These are phyloP conservation scores for Boloria selene DNA, from an alignment of 2,888 invertebrate genomes.

Conservation along the genomic window DNA sequence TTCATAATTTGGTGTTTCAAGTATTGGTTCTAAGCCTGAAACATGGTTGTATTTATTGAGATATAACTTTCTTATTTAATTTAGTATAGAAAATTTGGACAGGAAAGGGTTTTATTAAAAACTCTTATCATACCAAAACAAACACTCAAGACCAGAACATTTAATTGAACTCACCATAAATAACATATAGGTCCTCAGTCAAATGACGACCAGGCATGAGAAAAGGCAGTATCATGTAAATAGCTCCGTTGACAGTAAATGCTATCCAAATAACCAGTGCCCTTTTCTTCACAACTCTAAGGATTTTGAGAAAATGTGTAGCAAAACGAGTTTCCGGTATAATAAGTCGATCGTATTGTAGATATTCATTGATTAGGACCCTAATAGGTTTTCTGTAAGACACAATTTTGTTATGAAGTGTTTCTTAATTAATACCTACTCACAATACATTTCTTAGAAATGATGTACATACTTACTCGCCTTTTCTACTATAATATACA, in stretches of 20 bases:
- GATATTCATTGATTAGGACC: slow-evolving; percentile 47
- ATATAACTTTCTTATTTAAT: too few species aligned
- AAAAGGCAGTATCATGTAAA: slow-evolving; percentile 49
- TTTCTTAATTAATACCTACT: too few species aligned
- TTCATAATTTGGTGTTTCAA: slow-evolving; percentile 59
- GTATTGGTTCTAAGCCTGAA: slow-evolving; percentile 58
- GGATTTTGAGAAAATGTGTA: slow-evolving; percentile 44
- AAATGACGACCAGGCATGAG: slow-evolving; percentile 52
- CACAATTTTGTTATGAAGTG: not conserved
- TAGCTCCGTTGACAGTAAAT: slow-evolving; percentile 51
- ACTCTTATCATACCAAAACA: too few species aligned
- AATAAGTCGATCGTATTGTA: slow-evolving; percentile 45
- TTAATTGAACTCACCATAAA: slow-evolving; percentile 45
- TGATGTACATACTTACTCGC: too few species aligned
- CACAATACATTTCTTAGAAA: too few species aligned
- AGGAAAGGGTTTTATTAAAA: too few species aligned
- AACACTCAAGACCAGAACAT: too few species aligned
- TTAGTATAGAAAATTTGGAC: too few species aligned
- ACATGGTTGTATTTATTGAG: not conserved
- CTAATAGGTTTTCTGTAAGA: slow-evolving; percentile 48
- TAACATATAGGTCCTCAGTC: slow-evolving; percentile 47
- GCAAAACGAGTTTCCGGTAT: slow-evolving; percentile 48
- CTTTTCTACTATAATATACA: too few species aligned
- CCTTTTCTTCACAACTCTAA: slow-evolving; percentile 54
- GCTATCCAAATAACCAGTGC: slow-evolving; percentile 55